Evolutionary conservation across 2,888 invertebrate genomes (phyloP).

Genomic region (Thera britannica): DNA sequence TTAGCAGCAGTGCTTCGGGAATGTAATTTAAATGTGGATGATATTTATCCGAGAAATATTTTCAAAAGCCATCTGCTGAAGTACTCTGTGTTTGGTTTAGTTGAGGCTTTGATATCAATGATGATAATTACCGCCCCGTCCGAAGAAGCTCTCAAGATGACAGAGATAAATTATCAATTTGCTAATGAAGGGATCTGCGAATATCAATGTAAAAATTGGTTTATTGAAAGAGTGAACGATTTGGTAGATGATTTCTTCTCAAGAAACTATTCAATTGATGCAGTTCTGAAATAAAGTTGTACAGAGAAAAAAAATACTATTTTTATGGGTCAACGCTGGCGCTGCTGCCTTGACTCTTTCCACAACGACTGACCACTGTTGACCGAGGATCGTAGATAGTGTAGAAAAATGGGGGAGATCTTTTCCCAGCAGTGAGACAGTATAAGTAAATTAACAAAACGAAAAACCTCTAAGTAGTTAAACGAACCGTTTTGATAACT

Average conservation of each 20-base stretch:
- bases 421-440: no score
- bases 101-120: slow-evolving; percentile 73
- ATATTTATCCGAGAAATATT: slow-evolving; percentile 59
- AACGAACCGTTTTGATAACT: background rate
- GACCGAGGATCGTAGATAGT: no score
- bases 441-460: no score
- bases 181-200: slow-evolving; percentile 50
- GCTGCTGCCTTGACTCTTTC: no score
- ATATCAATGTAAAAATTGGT: slow-evolving; percentile 51
- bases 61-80: slow-evolving; percentile 61
- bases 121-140: slow-evolving; percentile 70
- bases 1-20: slow-evolving; percentile 64
- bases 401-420: no score
- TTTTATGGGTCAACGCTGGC: background rate
- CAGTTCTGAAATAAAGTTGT: slow-evolving; percentile 49
- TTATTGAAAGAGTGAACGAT: slow-evolving; percentile 66
- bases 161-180: slow-evolving; percentile 62
- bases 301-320: background rate
- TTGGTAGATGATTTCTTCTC: slow-evolving; percentile 66
- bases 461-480: background rate
- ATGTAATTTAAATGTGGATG: slow-evolving; percentile 59
- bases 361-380: no score
- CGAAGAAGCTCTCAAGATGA: slow-evolving; percentile 68
- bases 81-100: slow-evolving; percentile 68
- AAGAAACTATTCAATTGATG: slow-evolving; percentile 59